These are phyloP conservation scores for Dolichallabes microphthalmus DNA, from an alignment of 2,113 vertebrate species.

Conservation along the genomic window DNA sequence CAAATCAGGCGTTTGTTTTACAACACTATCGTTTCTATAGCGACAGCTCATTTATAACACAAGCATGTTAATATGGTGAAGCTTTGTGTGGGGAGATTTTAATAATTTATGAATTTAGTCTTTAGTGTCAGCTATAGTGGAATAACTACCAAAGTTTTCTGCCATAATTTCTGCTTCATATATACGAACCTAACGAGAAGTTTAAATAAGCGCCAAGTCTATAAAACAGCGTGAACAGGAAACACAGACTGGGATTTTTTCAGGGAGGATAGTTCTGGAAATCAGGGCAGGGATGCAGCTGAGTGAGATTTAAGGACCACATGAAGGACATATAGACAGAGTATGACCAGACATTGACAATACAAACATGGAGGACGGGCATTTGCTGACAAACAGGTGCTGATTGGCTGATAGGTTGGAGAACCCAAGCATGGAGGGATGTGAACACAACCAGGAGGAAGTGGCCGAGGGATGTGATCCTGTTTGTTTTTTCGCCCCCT, in stretches of 20 bases:
- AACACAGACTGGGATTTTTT: not conserved
- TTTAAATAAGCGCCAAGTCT: not conserved
- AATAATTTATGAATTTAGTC: no score
- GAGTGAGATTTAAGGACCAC: not conserved
- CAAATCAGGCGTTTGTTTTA: no score
- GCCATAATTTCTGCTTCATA: not conserved
- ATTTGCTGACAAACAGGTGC: slow-evolving; percentile 28
- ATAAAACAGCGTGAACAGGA: not conserved
- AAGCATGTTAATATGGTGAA: no score
- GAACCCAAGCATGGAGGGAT: not conserved
- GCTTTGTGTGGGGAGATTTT: no score
- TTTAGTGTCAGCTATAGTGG: no score
- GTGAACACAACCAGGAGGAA: not conserved
- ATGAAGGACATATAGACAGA: no score
- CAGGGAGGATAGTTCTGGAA: not conserved
- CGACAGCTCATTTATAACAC: no score
- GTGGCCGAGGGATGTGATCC: slow-evolving; percentile 18
- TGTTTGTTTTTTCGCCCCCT: not conserved
- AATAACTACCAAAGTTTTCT: no score
- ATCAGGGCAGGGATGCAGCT: not conserved
- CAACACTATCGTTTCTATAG: no score
- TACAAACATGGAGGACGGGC: slow-evolving; percentile 29
- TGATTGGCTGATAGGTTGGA: not conserved
- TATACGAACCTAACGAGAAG: not conserved
- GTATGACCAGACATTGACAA: slow-evolving; percentile 2